These are phyloP conservation scores for Crocidura indochinensis DNA, from an alignment of 2,797 vertebrate species.

Conservation along the genomic window DNA sequence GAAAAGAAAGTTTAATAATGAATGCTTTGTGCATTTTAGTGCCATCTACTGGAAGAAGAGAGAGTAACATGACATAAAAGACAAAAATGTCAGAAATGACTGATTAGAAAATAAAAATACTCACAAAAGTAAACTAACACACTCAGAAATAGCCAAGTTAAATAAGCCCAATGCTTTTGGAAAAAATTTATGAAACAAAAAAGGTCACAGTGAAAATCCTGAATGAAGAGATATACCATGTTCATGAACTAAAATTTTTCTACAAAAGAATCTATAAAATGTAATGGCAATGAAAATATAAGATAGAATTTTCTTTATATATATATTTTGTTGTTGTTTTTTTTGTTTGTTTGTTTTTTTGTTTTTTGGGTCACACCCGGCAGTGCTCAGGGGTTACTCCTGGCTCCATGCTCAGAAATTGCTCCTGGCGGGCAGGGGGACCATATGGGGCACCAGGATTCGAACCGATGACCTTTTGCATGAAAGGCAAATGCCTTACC, in stretches of 20 bases:
- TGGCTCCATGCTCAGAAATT: too few species aligned
- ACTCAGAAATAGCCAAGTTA: slow-evolving; percentile 16
- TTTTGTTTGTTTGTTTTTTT: too few species aligned
- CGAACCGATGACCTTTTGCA: too few species aligned
- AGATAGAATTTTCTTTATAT: slow-evolving; percentile 7
- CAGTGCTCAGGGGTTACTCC: too few species aligned
- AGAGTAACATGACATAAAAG: slow-evolving; percentile 3
- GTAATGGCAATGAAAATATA: not conserved
- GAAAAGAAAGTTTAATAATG: slow-evolving; percentile 11
- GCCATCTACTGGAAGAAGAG: slow-evolving; percentile 88
- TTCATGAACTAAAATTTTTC: slow-evolving; percentile 30
- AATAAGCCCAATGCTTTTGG: not conserved
- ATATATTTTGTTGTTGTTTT: too few species aligned
- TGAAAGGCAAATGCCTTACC: too few species aligned
- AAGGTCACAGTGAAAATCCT: not conserved
- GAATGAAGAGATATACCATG: slow-evolving; percentile 59
- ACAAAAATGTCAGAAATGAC: not conserved
- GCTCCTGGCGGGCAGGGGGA: too few species aligned
- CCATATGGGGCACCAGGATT: too few species aligned
- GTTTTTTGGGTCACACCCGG: too few species aligned
- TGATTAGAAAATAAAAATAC: slow-evolving; percentile 46
- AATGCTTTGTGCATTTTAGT: slow-evolving; percentile 80
- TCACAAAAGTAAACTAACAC: slow-evolving; percentile 41
- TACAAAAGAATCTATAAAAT: slow-evolving; percentile 18
- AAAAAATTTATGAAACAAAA: slow-evolving; percentile 57